A percentile compares a stretch with the other conserved stretches of the same genome.
Conservation (phyloP, 2,797 vertebrate species). For the Graptemys geographica region DNA sequence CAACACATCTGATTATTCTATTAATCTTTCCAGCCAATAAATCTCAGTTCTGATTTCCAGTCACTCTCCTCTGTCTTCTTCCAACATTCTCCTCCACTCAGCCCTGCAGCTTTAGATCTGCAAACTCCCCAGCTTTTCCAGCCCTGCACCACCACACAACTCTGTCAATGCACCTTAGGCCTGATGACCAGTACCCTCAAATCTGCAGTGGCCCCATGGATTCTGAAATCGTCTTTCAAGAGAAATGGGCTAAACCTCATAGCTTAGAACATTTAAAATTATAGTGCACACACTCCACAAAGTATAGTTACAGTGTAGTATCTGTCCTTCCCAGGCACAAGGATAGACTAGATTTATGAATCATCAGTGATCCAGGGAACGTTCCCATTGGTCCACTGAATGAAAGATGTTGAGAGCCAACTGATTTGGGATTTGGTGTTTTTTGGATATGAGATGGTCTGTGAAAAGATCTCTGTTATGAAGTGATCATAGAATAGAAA, state of each 20-base stretch:
- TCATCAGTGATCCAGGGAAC: not conserved
- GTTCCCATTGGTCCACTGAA: not conserved
- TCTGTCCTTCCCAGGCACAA: not conserved
- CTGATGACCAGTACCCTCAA: not conserved
- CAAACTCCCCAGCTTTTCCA: not conserved
- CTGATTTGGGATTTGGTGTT: not conserved
- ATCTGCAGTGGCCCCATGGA: not conserved
- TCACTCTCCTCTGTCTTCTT: not conserved
- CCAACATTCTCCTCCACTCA: not conserved
- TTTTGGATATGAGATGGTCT: not conserved
- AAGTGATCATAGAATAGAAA: not conserved
- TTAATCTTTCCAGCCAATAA: conserved; percentile 26
- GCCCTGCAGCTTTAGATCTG: not conserved
- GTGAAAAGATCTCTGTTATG: not conserved
- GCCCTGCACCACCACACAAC: not conserved
- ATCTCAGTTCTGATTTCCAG: not conserved
- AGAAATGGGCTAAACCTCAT: not conserved
- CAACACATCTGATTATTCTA: not conserved
- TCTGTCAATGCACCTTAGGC: not conserved
- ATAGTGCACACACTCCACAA: not conserved
- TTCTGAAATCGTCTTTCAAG: not conserved
- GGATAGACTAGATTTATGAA: not conserved
- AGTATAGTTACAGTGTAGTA: not conserved
- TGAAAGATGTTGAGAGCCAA: not conserved
- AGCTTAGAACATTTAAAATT: not conserved